Evolutionary conservation across 2,888 invertebrate genomes (phyloP).

Genomic region (Drosophila putrida): DNA sequence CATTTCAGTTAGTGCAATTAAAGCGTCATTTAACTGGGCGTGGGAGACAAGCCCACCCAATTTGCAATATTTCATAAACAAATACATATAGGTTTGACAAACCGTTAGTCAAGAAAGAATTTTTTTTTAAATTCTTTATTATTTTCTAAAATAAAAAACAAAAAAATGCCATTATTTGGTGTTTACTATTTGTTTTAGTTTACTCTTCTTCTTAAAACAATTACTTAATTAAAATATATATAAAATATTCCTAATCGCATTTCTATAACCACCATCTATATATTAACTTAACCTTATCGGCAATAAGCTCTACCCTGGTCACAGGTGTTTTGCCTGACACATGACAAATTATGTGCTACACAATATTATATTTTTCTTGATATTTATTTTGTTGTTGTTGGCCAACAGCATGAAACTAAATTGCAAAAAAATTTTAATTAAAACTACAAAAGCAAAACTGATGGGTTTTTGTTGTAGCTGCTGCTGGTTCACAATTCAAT

Average conservation of each 20-base stretch:
- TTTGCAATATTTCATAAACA: conserved; percentile 8
- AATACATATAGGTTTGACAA: background rate
- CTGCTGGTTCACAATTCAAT: conserved; percentile 57
- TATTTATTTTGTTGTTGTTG: conserved; percentile 19
- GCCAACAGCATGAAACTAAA: conserved; percentile 38
- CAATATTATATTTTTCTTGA: background rate
- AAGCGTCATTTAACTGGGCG: conserved; percentile 75
- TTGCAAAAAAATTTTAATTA: conserved; percentile 53
- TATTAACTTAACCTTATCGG: background rate
- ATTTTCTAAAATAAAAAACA: too few relatives aligned
- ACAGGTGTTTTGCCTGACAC: conserved; percentile 44
- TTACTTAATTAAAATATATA: too few relatives aligned
- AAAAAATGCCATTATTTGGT: too few relatives aligned
- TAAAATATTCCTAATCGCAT: too few relatives aligned
- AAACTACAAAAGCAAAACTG: conserved; percentile 59
- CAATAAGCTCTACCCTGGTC: background rate
- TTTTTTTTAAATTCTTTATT: too few relatives aligned
- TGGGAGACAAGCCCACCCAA: conserved; percentile 58
- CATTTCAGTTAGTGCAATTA: conserved; percentile 70
- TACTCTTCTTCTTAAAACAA: too few relatives aligned
- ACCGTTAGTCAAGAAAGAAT: too few relatives aligned
- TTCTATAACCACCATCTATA: background rate
- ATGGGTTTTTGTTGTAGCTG: conserved; percentile 36
- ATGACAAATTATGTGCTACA: conserved; percentile 61
- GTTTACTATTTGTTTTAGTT: too few relatives aligned